Evolutionary conservation across 1,140 invertebrate species (phyloP), one percentile per base, ranked within the genome.

Genomic region (Sinonovacula constricta): DNA sequence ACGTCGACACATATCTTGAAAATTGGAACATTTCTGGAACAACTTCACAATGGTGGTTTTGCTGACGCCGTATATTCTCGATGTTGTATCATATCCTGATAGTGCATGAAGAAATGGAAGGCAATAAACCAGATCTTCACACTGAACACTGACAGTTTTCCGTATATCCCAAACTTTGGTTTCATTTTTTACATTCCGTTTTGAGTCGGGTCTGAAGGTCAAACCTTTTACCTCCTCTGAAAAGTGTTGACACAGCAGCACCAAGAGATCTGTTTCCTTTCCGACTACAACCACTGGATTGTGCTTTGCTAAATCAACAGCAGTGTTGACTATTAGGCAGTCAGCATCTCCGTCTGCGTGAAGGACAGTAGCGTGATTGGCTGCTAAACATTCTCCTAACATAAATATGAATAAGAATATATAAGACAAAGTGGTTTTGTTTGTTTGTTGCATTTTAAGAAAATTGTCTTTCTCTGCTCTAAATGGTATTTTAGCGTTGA

Each of bases 281-380:
- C 74, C 80, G n/a, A 81, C 31, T 18, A 81, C 45, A 0, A 78
- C 62, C 15, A 67, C 65, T 14, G 34, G 3, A 70, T 18, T 3
- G 22, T 65, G 14, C 18, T 51, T 15, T 14, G 80, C 54, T 15
- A 15, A 31, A 39, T 62, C 59, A 4, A 78, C 26, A 10, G 80
- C 66, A 4, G 80, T 59, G 33, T 75, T 63, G 12, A 71, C 80
- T 60, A 81, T 81, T n/a, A 78, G 62, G 14, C 56, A 3, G 59
- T 81, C 80, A n/a, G 80, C 80, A 59, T 81, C 80, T 18, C 45
- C 80, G n/a, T 54, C 33, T 68, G 75, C 75, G 51, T 81, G 80
- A 15, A 30, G n/a, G 18, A 80, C 79, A 36, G 56, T 12, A 72
- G 7, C 34, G 14, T 71, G 70, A 57, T 24, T 31, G 15, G 18